phyloP scores from a whole-genome alignment of 2,797 vertebrate genomes.

The Parotocinclus haroldoi region DNA sequence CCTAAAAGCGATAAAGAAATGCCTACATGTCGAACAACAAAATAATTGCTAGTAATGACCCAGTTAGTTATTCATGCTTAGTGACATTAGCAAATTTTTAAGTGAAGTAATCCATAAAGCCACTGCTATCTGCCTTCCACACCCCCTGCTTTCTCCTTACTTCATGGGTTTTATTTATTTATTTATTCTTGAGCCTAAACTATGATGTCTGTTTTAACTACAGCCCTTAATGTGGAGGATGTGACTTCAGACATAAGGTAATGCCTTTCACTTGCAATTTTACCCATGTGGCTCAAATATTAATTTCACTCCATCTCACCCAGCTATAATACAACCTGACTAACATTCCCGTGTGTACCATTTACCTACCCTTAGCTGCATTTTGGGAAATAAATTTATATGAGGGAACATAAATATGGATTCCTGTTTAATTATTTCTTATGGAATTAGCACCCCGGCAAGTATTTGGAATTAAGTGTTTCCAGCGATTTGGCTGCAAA shows the following conservation, averaged over 20 bases:
- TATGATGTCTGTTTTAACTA: no score
- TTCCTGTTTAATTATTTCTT: constrained; percentile 7
- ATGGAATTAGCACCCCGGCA: constrained; percentile 6
- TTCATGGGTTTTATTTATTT: no score
- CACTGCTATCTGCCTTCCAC: constrained; percentile 15
- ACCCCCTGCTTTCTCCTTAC: background rate
- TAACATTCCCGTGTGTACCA: constrained; percentile 28
- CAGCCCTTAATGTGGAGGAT: background rate
- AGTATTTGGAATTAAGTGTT: constrained; percentile 4
- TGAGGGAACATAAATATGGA: constrained; percentile 8
- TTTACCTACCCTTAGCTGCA: background rate
- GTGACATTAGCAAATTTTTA: background rate
- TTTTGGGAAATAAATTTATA: constrained; percentile 27
- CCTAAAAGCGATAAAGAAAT: no score
- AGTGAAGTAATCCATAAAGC: constrained; percentile 3
- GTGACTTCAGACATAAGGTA: constrained; percentile 5
- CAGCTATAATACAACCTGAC: background rate
- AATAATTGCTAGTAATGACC: no score
- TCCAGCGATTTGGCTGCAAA: background rate
- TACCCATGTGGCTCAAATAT: constrained; percentile 19
- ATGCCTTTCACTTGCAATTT: background rate
- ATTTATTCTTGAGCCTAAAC: no score
- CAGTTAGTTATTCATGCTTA: no score
- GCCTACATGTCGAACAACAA: no score
- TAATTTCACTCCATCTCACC: constrained; percentile 29